Base-by-base conservation (phyloP, 2,888 invertebrate species). In the Lacanobia wlatinum region DNA sequence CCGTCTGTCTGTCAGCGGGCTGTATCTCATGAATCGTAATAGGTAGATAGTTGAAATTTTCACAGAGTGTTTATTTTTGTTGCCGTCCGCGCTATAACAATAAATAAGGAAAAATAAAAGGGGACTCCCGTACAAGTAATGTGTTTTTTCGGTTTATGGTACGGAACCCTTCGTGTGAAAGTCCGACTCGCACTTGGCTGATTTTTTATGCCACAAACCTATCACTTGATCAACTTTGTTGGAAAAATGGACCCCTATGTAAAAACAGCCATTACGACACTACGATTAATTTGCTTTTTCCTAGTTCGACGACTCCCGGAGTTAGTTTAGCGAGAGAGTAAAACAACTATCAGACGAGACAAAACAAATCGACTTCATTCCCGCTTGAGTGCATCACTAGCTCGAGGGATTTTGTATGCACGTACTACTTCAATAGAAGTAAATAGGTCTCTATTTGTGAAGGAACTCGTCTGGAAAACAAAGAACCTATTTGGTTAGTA, bases 281-380 rank as follows among this genome's bases (percentile, higher is more conserved):
- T n/a, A 38, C 61, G 46, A 77, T 77, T 58, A 28, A 76, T 75
- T 75, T 62, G 16, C 21, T 58, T 70, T 77, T 77, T 46, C 18
- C 70, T 62, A 23, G 38, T 78, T 58, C 77, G 14, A 40, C 12
- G 28, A 59, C 28, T 48, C 40, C 12, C 28, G 23, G 4, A n/a
- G 43, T 34, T 40, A n/a, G 76, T 48, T 43, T 23, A 48, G 46
- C 16, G 53, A 34, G 52, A 76, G 16, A 50, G 48, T 16, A 21
- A 77, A 61, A 77, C 50, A 34, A 52, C 21, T 43, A n/a, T 2
- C 28, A 53, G 56, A 48, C 52, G 40, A 40, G 28, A 78, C n/a
- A 60, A 69, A 55, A 77, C 40, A 16, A 76, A 69, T 77, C 34
- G 34, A n/a, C 14, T 55, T 16, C 34, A 77, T 60, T 56, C 34